These are phyloP conservation scores for Trialeurodes vaporariorum DNA, from an alignment of 1,140 invertebrate genomes.

Conservation along the genomic window DNA sequence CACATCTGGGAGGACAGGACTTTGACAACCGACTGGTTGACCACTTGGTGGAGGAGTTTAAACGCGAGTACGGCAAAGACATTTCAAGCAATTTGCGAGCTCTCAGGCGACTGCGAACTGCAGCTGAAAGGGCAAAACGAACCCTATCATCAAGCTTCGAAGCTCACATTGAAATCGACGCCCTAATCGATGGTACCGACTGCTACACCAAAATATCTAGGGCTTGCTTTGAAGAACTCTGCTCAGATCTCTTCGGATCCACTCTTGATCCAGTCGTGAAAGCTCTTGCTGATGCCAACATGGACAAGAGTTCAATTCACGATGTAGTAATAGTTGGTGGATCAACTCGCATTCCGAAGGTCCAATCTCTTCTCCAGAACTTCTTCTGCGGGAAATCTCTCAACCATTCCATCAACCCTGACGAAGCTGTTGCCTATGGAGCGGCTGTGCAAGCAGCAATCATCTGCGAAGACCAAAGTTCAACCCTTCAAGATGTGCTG, in stretches of 20 bases:
- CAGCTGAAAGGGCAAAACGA: slow-evolving; percentile 47
- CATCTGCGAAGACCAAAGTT: slow-evolving; percentile 42
- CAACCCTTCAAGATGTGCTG: slow-evolving; percentile 43
- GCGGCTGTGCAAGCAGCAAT: slow-evolving; percentile 53
- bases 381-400: slow-evolving; percentile 49
- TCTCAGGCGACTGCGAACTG: slow-evolving; percentile 48
- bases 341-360: slow-evolving; percentile 57
- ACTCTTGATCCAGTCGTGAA: slow-evolving; percentile 52
- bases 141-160: slow-evolving; percentile 45
- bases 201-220: slow-evolving; percentile 47
- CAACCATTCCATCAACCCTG: slow-evolving; percentile 54
- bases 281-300: slow-evolving; percentile 57
- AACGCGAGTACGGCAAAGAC: slow-evolving; percentile 41
- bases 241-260: slow-evolving; percentile 43
- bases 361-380: slow-evolving; percentile 44
- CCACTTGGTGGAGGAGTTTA: slow-evolving; percentile 47
- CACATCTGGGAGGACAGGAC: slow-evolving; percentile 63
- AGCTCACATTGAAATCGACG: slow-evolving; percentile 44
- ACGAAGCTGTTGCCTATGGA: slow-evolving; percentile 52
- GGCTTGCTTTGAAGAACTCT: slow-evolving; percentile 50
- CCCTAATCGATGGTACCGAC: slow-evolving; percentile 43
- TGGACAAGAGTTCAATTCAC: slow-evolving; percentile 56
- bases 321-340: slow-evolving; percentile 71
- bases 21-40: slow-evolving; percentile 72
- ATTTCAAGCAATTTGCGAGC: slow-evolving; percentile 37